Evolutionary conservation across 2,888 invertebrate species (phyloP).

Genomic region (Pyrrhosoma nymphula): DNA sequence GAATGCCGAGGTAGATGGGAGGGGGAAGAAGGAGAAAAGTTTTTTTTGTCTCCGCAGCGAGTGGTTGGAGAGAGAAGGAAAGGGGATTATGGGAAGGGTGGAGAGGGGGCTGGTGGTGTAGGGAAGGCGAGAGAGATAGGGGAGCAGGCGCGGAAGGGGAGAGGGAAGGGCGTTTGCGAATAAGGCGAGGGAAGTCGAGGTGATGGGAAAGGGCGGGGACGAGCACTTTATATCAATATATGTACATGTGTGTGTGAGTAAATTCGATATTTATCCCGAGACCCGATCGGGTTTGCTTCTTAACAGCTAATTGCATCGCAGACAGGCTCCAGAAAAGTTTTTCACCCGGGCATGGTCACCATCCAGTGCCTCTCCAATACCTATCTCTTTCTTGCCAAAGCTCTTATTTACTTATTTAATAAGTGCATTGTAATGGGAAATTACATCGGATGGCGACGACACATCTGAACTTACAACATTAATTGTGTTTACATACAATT

Average conservation of each 20-base stretch:
- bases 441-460: too few species aligned
- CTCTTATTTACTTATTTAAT: too few species aligned
- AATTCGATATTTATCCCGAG: not conserved
- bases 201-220: not conserved
- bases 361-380: too few species aligned
- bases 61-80: not conserved
- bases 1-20: not conserved
- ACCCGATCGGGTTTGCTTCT: not conserved
- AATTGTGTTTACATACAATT: too few species aligned
- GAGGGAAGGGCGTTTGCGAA: not conserved
- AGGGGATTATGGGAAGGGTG: not conserved
- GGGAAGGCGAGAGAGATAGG: not conserved
- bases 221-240: not conserved
- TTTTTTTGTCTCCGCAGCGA: not conserved
- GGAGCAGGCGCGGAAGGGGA: not conserved
- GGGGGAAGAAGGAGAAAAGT: not conserved
- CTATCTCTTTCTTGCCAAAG: too few species aligned
- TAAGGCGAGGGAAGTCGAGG: not conserved
- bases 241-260: not conserved
- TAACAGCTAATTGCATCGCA: too few species aligned
- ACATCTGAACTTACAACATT: too few species aligned
- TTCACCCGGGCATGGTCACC: too few species aligned
- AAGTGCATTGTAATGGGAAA: too few species aligned
- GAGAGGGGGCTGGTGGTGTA: not conserved
- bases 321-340: too few species aligned